Conservation (phyloP, 2,888 invertebrate species). For the Minunthozetes semirufus region DNA sequence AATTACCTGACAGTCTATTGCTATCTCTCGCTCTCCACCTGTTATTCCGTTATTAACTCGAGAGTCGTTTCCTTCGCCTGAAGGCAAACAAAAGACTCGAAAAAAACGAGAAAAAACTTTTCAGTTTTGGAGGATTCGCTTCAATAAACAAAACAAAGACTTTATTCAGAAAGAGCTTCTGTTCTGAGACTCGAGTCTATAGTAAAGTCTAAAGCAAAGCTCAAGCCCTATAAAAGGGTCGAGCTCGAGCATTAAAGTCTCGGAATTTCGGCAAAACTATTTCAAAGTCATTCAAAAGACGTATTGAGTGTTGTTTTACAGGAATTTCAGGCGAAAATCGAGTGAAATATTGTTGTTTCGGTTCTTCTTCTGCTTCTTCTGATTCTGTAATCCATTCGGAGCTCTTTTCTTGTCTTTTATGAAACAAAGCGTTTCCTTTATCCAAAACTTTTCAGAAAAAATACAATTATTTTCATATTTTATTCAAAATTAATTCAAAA, state of each 20-base stretch:
- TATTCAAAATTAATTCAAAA: neutral
- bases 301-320: no score
- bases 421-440: constrained; percentile 39
- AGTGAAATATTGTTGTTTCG: no score
- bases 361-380: no score
- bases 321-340: no score
- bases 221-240: constrained; percentile 21
- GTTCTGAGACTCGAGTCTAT: neutral
- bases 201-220: no score
- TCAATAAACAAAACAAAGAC: neutral
- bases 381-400: constrained; percentile 40
- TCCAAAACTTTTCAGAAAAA: neutral
- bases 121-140: constrained; percentile 18
- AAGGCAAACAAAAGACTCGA: neutral
- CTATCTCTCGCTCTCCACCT: constrained; percentile 24
- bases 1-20: constrained; percentile 1
- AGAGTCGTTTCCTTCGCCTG: neutral
- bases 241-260: constrained; percentile 29
- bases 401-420: constrained; percentile 40
- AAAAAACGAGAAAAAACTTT: neutral
- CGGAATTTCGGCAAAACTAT: neutral
- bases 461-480: neutral
- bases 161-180: neutral
- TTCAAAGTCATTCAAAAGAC: no score
- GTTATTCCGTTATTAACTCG: constrained; percentile 27